phyloP scores from a whole-genome alignment of 2,797 vertebrate species.

The Moxostoma hubbsi region DNA sequence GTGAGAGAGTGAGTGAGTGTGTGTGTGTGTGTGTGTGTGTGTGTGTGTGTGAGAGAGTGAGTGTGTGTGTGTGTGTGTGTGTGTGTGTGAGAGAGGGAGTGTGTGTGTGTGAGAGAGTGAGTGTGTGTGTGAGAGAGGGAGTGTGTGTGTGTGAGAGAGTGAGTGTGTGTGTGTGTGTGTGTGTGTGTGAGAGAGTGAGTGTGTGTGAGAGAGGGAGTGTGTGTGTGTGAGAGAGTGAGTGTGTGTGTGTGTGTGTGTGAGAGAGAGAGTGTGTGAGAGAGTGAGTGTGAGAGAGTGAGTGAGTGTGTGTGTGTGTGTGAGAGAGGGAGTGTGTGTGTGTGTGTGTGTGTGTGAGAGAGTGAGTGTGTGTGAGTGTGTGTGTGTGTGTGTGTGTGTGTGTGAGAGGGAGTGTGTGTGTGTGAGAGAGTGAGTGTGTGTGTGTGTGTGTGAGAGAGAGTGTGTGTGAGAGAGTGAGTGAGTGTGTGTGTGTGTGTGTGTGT shows the following conservation, averaged over 20 bases:
- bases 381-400: background rate
- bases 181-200: slow-evolving; percentile 7
- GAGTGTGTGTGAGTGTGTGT: background rate
- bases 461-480: background rate
- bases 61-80: too few relatives aligned
- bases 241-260: background rate
- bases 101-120: background rate
- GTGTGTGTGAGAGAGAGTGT: background rate
- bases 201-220: background rate
- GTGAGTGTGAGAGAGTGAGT: slow-evolving; percentile 2
- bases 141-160: background rate
- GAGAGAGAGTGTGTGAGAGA: slow-evolving; percentile 8
- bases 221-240: background rate
- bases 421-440: too few relatives aligned
- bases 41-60: too few relatives aligned
- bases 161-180: too few relatives aligned
- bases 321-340: too few relatives aligned
- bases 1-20: background rate
- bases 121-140: background rate
- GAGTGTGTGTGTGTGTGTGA: too few relatives aligned
- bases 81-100: slow-evolving; percentile 17
- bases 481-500: background rate
- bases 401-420: slow-evolving; percentile 14
- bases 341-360: background rate
- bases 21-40: background rate